Percentiles rank a stretch among this genome's conserved stretches.
Conservation (phyloP, 2,797 vertebrate species). For the Heliangelus exortis region DNA sequence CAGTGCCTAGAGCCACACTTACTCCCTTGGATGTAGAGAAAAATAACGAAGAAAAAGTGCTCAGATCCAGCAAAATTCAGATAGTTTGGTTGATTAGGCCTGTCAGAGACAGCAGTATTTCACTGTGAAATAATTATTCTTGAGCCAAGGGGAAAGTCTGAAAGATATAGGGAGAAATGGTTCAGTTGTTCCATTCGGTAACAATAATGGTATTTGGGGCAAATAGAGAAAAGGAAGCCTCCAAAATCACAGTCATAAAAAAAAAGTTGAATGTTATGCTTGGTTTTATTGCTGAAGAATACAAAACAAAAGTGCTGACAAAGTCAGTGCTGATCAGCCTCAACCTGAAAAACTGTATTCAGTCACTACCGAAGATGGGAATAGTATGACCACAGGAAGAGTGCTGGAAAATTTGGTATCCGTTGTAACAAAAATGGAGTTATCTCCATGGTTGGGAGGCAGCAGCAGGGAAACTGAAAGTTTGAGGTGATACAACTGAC, state of each 20-base stretch:
- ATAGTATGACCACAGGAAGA: background rate
- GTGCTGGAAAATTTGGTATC: background rate
- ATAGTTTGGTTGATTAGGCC: background rate
- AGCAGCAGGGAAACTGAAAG: background rate
- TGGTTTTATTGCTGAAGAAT: background rate
- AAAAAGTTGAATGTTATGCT: background rate
- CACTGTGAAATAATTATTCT: slow-evolving; percentile 34
- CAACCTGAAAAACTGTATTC: background rate
- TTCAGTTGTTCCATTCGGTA: background rate
- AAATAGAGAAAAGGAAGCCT: background rate
- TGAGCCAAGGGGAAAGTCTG: slow-evolving; percentile 12
- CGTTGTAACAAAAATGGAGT: background rate
- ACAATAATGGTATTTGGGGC: background rate
- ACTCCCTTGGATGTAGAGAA: background rate
- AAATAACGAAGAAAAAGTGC: slow-evolving; percentile 18
- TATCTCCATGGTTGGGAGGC: background rate
- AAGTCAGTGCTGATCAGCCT: background rate
- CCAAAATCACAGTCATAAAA: background rate
- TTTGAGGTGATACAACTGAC: background rate
- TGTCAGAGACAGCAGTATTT: slow-evolving; percentile 7
- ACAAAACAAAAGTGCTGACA: background rate
- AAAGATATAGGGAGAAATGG: background rate
- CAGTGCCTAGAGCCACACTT: background rate
- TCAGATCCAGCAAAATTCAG: slow-evolving; percentile 4
- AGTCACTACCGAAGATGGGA: background rate